phyloP scores from a whole-genome alignment of 2,888 invertebrate genomes.

The Trisateles emortualis region DNA sequence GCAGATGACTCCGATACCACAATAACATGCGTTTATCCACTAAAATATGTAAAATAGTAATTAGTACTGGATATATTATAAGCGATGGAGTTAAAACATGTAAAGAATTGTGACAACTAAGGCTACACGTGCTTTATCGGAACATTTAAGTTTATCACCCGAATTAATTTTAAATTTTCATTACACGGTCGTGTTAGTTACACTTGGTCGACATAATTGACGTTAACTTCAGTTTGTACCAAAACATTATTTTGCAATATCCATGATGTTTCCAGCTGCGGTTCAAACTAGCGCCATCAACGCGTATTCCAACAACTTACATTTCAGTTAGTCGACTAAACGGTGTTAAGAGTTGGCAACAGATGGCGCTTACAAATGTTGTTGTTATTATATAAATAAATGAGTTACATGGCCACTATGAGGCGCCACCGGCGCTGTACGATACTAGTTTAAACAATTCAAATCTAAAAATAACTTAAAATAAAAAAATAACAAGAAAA shows the following conservation, averaged over 20 bases:
- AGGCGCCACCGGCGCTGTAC: conserved; percentile 7
- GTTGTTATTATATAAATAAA: background rate
- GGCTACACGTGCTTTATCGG: conserved; percentile 6
- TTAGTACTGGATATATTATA: background rate
- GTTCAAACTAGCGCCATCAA: conserved; percentile 38
- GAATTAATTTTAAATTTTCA: conserved; percentile 13
- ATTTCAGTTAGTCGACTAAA: conserved; percentile 13
- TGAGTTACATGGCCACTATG: background rate
- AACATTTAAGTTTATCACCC: conserved; percentile 8
- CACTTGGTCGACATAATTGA: conserved; percentile 7
- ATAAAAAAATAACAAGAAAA: no score
- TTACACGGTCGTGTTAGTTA: conserved; percentile 14
- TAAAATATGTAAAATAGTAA: background rate
- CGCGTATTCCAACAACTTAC: background rate
- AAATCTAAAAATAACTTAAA: background rate
- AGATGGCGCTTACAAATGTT: conserved; percentile 42
- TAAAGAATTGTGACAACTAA: conserved; percentile 1
- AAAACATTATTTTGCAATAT: background rate
- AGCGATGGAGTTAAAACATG: background rate
- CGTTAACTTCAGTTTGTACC: background rate
- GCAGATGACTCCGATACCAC: conserved; percentile 16
- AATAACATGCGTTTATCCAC: background rate
- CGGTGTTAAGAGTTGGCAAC: conserved; percentile 10
- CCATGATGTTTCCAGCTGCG: background rate
- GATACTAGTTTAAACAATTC: background rate